These are phyloP conservation scores for Leptopilina clavipes DNA, from an alignment of 1,140 invertebrate genomes.

Conservation along the genomic window DNA sequence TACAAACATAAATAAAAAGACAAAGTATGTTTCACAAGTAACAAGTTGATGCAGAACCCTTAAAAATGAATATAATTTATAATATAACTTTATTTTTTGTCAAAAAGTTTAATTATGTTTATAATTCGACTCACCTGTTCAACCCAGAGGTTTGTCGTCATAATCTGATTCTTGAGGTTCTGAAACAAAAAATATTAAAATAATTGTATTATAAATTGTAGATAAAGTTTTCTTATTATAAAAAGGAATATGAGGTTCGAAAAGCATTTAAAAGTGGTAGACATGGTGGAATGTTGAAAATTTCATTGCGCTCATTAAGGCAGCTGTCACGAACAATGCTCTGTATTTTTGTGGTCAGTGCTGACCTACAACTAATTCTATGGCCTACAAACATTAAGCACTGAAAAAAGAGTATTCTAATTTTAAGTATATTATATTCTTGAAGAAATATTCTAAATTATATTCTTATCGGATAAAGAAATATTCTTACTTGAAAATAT, in stretches of 20 bases:
- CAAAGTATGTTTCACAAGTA: too few species aligned
- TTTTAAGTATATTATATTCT: too few species aligned
- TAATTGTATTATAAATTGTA: constrained; percentile 1
- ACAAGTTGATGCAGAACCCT: too few species aligned
- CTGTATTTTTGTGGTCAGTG: constrained; percentile 52
- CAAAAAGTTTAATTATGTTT: not conserved
- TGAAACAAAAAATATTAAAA: constrained; percentile 76
- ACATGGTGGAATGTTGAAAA: not conserved
- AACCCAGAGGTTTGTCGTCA: constrained; percentile 95
- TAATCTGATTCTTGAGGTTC: constrained; percentile 92
- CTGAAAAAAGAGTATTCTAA: too few species aligned
- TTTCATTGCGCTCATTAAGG: constrained; percentile 15
- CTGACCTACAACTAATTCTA: constrained; percentile 50
- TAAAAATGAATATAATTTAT: too few species aligned
- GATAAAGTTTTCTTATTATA: constrained; percentile 9
- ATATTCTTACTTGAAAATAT: too few species aligned
- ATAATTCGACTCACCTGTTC: constrained; percentile 81
- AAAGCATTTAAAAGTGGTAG: not conserved
- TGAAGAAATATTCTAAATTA: too few species aligned
- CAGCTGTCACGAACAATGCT: constrained; percentile 46
- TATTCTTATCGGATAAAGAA: too few species aligned
- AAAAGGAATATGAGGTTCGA: not conserved
- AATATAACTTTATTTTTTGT: not conserved
- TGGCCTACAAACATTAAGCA: constrained; percentile 20
- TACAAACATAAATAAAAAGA: too few species aligned